Percentiles rank a stretch among this genome's conserved stretches.
Conservation (phyloP, 2,113 vertebrate genomes). For the Cairina moschata region DNA sequence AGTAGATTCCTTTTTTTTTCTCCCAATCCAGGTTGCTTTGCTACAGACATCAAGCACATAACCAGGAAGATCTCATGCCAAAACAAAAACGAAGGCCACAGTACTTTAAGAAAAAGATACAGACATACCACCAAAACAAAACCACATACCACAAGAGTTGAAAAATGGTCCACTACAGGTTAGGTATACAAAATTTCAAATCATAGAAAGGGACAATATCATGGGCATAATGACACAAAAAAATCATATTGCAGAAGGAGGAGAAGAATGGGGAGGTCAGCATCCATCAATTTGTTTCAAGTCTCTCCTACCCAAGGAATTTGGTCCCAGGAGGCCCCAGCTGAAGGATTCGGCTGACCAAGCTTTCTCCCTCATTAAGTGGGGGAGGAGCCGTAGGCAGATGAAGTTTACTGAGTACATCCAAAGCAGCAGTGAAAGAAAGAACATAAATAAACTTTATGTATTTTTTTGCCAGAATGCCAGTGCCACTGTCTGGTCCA, state of each 20-base stretch:
- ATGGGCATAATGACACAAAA: slow-evolving; percentile 82
- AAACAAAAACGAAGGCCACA: slow-evolving; percentile 81
- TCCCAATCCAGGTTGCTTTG: slow-evolving; percentile 84
- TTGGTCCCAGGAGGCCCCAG: slow-evolving; percentile 99
- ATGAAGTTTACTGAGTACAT: slow-evolving; percentile 98
- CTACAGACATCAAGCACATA: slow-evolving; percentile 78
- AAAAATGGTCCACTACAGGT: slow-evolving; percentile 79
- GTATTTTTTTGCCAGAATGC: slow-evolving; percentile 73
- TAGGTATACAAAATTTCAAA: slow-evolving; percentile 78
- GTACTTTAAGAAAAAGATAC: slow-evolving; percentile 78
- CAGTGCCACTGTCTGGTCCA: slow-evolving; percentile 69
- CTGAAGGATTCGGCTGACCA: slow-evolving; percentile 99
- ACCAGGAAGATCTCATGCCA: slow-evolving; percentile 85
- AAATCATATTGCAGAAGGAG: slow-evolving; percentile 81
- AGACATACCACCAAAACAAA: slow-evolving; percentile 82
- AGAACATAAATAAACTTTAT: slow-evolving; percentile 90
- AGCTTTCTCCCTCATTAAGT: slow-evolving; percentile 99
- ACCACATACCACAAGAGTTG: slow-evolving; percentile 78
- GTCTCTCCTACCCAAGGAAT: slow-evolving; percentile 99
- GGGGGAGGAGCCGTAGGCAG: slow-evolving; percentile 98
- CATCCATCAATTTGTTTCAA: slow-evolving; percentile 94
- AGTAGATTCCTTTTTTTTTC: slow-evolving; percentile 62
- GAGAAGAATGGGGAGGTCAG: slow-evolving; percentile 83
- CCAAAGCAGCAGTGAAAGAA: slow-evolving; percentile 95
- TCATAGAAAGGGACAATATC: slow-evolving; percentile 80